Evolutionary conservation across 2,888 invertebrate genomes (phyloP).

Genomic region (Luffia ferchaultella): DNA sequence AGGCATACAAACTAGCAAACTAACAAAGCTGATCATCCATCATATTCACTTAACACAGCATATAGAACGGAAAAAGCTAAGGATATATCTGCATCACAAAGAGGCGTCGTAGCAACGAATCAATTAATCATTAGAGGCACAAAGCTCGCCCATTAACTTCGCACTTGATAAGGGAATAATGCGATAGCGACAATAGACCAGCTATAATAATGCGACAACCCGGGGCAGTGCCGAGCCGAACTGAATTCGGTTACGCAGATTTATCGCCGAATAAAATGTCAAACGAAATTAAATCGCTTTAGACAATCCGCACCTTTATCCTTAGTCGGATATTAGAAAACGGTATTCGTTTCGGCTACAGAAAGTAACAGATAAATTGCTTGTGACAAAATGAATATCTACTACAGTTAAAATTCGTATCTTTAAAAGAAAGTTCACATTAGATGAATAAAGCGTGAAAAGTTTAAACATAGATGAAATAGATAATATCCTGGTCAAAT

Average conservation of each 20-base stretch:
- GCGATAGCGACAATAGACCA: slow-evolving; percentile 47
- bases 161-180: slow-evolving; percentile 62
- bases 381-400: too few species aligned
- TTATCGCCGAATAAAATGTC: slow-evolving; percentile 44
- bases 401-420: too few species aligned
- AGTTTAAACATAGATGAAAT: too few species aligned
- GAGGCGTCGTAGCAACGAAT: slow-evolving; percentile 45
- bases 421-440: too few species aligned
- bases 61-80: slow-evolving; percentile 39
- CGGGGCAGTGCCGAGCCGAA: slow-evolving; percentile 18
- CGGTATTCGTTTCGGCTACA: too few species aligned
- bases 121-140: slow-evolving; percentile 61
- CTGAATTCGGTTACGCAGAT: slow-evolving; percentile 32
- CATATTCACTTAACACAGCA: slow-evolving; percentile 33
- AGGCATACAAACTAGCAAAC: too few species aligned
- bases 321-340: too few species aligned
- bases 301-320: too few species aligned
- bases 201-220: slow-evolving; percentile 49
- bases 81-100: slow-evolving; percentile 61
- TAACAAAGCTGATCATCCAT: slow-evolving; percentile 31
- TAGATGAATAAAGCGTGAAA: too few species aligned
- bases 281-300: too few species aligned
- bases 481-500: too few species aligned
- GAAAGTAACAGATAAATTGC: too few species aligned
- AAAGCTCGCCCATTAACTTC: slow-evolving; percentile 63